Base-by-base conservation (phyloP, 2,888 invertebrate species). In the Lymantria dispar region DNA sequence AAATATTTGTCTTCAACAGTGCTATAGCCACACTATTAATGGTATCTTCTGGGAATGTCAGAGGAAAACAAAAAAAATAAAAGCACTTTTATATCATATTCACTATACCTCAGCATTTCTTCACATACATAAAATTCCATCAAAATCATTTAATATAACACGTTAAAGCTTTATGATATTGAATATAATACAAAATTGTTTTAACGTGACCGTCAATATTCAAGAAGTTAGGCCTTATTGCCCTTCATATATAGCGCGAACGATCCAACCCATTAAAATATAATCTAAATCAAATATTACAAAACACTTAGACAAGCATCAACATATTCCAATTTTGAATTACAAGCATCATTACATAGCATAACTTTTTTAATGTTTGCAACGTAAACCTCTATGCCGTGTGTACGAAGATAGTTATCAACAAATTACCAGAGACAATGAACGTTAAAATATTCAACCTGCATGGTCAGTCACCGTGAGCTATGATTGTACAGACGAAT, bases 381-480 rank as follows among this genome's bases (percentile, higher is more conserved):
- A 38, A 38, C 45, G 36, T 74, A 74, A 68, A 74, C 76, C 74
- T 74, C 71, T 72, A 69, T 62, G 47, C 55, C 52, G 56, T 58
- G 60, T 60, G 61, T 62, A 62, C 54, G 50, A 8, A 57, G 75
- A 77, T 80, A 58, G 62, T 66, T 72, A 83, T 82, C 80, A 52
- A 51, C 50, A 70, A 68, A 72, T 68, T 72, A 60, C 52, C 58
- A 64, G 58, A 70, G 78, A 81, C 82, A 82, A 82, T 81, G 76
- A 68, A 67, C 57, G 54, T 56, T 62, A 68, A 61, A 68, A 70
- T 67, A 70, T 66, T 70, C 74, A 65, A 61, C 74, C 82, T 74
- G 80, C 64, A 74, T 80, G 76, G 71, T 60, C 76, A 78, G 54
- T 38, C 59, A 77, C 65, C 77, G 77, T 77, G 70, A 70, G 63